These are phyloP conservation scores for Cheirogaleus medius DNA, from an alignment of 2,113 vertebrate genomes.

Conservation along the genomic window DNA sequence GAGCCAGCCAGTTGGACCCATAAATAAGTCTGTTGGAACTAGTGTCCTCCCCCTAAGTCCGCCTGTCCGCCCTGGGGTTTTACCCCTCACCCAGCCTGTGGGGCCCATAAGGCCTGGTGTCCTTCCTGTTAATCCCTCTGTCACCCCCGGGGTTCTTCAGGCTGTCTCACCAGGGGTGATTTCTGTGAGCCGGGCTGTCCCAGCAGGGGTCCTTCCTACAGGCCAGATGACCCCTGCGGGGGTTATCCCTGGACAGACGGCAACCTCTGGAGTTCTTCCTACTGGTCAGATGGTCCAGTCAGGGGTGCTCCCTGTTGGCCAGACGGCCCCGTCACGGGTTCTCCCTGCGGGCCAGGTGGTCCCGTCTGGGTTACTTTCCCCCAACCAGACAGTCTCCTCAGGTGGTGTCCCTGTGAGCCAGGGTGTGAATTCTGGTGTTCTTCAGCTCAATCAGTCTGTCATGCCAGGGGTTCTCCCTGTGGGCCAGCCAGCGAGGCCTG, in stretches of 20 bases:
- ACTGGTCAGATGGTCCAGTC: slow-evolving; percentile 83
- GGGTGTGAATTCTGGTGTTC: slow-evolving; percentile 77
- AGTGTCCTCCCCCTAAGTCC: slow-evolving; percentile 81
- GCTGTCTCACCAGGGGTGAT: slow-evolving; percentile 69
- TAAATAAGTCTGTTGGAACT: slow-evolving; percentile 79
- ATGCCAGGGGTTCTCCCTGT: slow-evolving; percentile 84
- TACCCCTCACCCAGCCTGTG: slow-evolving; percentile 82
- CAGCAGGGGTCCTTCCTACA: slow-evolving; percentile 81
- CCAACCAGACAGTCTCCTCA: slow-evolving; percentile 59
- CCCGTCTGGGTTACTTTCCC: slow-evolving; percentile 73
- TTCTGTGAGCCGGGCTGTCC: slow-evolving; percentile 78
- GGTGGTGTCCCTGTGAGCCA: slow-evolving; percentile 84
- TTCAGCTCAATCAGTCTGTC: slow-evolving; percentile 86
- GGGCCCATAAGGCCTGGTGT: slow-evolving; percentile 74
- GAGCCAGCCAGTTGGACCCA: slow-evolving; percentile 79
- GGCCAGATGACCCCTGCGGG: slow-evolving; percentile 80
- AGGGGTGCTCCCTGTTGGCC: slow-evolving; percentile 86
- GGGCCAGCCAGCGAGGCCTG: slow-evolving; percentile 83
- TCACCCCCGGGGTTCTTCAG: slow-evolving; percentile 74
- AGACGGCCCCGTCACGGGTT: slow-evolving; percentile 82
- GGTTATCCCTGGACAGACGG: slow-evolving; percentile 76
- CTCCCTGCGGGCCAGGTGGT: slow-evolving; percentile 84
- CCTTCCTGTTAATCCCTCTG: slow-evolving; percentile 74
- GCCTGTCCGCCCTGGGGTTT: slow-evolving; percentile 71
- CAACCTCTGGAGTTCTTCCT: slow-evolving; percentile 82